Base-by-base conservation (phyloP, 2,113 vertebrate genomes). In the Xiphias gladius region DNA sequence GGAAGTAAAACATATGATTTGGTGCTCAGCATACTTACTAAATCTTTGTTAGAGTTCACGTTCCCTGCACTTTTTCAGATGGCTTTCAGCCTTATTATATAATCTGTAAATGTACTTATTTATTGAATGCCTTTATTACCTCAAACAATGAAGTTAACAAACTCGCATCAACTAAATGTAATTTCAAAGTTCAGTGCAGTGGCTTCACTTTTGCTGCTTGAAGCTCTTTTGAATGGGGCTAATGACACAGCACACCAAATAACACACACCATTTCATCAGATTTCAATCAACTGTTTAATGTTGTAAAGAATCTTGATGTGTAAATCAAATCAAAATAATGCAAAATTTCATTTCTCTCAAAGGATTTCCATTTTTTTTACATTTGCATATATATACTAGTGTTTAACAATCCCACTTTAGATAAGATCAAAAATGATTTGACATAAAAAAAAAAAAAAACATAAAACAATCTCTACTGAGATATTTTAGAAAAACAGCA, bases 221-320 rank as follows among this genome's bases (percentile, higher is more conserved):
- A 91, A 92, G 89, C 85, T 89, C 85, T 90, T 93, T 91, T 84
- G 79, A 87, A 86, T 65, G 83, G 80, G 83, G 66, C 87, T 91
- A 91, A 93, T 91, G 85, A 87, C 79, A 89, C 69, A 87, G 76
- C 79, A 77, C 72, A 87, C 59, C 85, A 91, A 92, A 93, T 90
- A 92, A 92, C 90, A 91, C 89, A 95, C 81, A 67, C 86, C 84
- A 91, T 89, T 94, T 35, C 32, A 93, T 74, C 83, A 92, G 52
- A 96, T 96, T 96, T 96, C 96, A 98, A 98, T 97, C 96, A 98
- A 96, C 96, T 93, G 95, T 99, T 99, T 99, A 99, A 98, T 98
- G 96, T 97, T 94, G 95, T 96, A 96, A 97, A 96, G 96, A 95
- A 97, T 97, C 95, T 96, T 93, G 95, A 96, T 95, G 72, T 86